phyloP scores from a whole-genome alignment of 2,113 vertebrate genomes.

The Sylvilagus bachmani region DNA sequence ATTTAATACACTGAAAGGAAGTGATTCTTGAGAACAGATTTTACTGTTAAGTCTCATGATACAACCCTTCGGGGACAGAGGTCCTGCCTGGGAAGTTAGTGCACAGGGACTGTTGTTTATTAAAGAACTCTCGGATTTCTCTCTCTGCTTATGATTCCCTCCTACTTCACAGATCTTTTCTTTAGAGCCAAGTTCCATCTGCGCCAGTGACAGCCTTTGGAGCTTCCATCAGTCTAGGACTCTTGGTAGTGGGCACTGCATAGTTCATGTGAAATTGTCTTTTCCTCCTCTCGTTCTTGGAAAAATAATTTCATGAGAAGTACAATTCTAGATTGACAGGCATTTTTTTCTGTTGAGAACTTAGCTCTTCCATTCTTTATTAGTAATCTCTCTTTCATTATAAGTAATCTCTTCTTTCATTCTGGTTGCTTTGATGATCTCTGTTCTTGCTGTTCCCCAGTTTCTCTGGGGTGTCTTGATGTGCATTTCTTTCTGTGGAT shows the following conservation, averaged over 20 bases:
- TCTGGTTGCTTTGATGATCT: neutral
- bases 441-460: neutral
- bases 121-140: neutral
- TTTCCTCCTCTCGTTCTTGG: neutral
- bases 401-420: too few species aligned
- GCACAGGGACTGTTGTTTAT: too few species aligned
- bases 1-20: too few species aligned
- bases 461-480: neutral
- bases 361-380: neutral
- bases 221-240: neutral
- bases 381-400: neutral
- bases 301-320: neutral
- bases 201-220: neutral
- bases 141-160: neutral
- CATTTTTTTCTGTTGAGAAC: neutral
- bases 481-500: neutral
- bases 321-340: neutral
- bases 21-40: too few species aligned
- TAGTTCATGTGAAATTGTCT: neutral
- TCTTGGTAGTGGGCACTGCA: neutral
- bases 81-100: too few species aligned
- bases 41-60: too few species aligned
- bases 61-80: too few species aligned
- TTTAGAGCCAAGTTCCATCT: neutral
- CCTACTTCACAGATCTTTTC: neutral